phyloP scores from a whole-genome alignment of 2,113 vertebrate species.

The Psettodes erumei region DNA sequence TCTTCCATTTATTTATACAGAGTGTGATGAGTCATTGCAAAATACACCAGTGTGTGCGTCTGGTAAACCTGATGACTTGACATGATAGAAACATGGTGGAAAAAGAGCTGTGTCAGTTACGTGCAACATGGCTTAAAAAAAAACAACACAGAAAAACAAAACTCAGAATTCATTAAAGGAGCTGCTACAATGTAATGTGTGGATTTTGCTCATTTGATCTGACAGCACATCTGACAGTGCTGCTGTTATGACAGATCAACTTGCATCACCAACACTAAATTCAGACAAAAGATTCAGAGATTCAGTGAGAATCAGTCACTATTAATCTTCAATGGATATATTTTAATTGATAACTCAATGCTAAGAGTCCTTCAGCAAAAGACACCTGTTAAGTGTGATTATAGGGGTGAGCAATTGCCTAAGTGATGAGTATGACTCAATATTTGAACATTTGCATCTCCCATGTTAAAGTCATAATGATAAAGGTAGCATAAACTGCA shows the following conservation, averaged over 20 bases:
- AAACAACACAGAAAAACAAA: background rate
- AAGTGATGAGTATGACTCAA: constrained; percentile 1
- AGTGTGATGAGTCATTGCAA: background rate
- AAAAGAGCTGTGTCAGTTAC: background rate
- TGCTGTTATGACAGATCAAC: background rate
- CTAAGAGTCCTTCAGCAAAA: background rate
- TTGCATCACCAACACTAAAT: background rate
- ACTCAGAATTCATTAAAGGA: background rate
- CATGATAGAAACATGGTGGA: background rate
- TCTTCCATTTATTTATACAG: background rate
- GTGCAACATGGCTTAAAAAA: background rate
- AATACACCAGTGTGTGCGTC: background rate
- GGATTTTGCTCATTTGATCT: background rate
- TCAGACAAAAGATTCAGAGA: background rate
- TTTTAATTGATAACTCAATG: constrained; percentile 6
- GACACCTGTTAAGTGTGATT: constrained; percentile 17
- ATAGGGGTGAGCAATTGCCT: background rate
- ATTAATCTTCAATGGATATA: constrained; percentile 1
- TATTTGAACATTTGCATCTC: background rate
- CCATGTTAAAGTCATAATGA: background rate
- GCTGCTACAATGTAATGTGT: background rate
- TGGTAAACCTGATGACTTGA: background rate
- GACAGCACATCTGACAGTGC: background rate
- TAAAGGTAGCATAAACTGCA: background rate
- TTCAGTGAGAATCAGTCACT: background rate